Percentiles rank a stretch among this genome's conserved stretches.
Evolutionary conservation across 2,113 vertebrate genomes (phyloP).

Genomic region (Sitta europaea): DNA sequence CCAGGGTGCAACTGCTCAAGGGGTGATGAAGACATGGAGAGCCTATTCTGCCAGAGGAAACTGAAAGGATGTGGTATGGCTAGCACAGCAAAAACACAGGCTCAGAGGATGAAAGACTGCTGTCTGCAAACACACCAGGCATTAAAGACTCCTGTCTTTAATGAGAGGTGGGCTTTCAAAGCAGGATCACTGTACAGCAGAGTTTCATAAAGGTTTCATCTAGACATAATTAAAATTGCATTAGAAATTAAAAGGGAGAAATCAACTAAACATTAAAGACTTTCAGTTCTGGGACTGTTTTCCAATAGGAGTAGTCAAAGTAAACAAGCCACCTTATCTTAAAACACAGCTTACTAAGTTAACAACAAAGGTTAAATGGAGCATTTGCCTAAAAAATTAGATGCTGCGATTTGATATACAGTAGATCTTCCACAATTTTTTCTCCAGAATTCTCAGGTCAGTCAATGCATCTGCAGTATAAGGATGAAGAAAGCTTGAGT

Average conservation of each 20-base stretch:
- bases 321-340: neutral
- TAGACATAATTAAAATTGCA: neutral
- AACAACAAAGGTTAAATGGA: neutral
- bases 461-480: neutral
- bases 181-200: neutral
- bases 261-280: neutral
- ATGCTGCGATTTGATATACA: neutral
- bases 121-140: neutral
- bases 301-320: neutral
- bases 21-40: neutral
- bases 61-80: rapidly evolving
- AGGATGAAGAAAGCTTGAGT: neutral
- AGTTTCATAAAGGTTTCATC: neutral
- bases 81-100: neutral
- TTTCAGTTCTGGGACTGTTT: neutral
- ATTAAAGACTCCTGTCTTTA: too few species aligned
- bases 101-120: neutral
- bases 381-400: neutral
- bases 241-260: neutral
- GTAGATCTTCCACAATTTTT: neutral
- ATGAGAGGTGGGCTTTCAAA: neutral
- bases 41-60: neutral
- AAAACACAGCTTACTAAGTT: neutral
- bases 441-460: neutral
- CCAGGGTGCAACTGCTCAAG: neutral